Evolutionary conservation across 2,888 invertebrate species (phyloP).

Genomic region (Plebejus argus): DNA sequence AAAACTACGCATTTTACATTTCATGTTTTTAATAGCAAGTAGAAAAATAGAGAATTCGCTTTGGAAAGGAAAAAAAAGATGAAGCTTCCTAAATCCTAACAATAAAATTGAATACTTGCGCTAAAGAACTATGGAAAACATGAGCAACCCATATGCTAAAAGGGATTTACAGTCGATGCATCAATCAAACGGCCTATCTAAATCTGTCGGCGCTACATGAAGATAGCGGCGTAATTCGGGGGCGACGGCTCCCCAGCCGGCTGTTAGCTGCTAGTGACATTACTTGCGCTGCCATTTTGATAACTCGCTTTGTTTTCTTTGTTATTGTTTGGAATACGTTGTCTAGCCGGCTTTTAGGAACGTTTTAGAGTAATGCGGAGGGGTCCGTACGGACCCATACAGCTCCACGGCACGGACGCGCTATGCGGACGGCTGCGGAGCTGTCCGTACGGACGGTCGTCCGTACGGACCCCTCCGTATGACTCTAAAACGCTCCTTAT

Average conservation of each 20-base stretch:
- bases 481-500: too few relatives aligned
- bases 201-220: slow-evolving; percentile 64
- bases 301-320: slow-evolving; percentile 41
- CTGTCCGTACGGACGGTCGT: too few relatives aligned
- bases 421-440: too few relatives aligned
- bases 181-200: slow-evolving; percentile 59
- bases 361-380: too few relatives aligned
- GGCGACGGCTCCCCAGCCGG: slow-evolving; percentile 65
- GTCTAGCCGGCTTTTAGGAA: slow-evolving; percentile 24
- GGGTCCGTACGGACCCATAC: too few relatives aligned
- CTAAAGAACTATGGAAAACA: background rate
- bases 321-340: slow-evolving; percentile 21
- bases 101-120: background rate
- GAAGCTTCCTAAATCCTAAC: background rate
- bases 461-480: too few relatives aligned
- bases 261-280: slow-evolving; percentile 49
- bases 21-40: too few relatives aligned
- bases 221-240: slow-evolving; percentile 64
- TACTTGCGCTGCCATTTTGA: slow-evolving; percentile 45
- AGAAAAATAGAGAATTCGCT: too few relatives aligned
- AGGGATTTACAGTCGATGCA: slow-evolving; percentile 47
- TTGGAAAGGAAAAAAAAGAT: too few relatives aligned
- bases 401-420: too few relatives aligned
- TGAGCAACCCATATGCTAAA: slow-evolving; percentile 42
- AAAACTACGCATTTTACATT: too few relatives aligned